Conservation (phyloP, 2,888 invertebrate species). For the Pecten maximus region DNA sequence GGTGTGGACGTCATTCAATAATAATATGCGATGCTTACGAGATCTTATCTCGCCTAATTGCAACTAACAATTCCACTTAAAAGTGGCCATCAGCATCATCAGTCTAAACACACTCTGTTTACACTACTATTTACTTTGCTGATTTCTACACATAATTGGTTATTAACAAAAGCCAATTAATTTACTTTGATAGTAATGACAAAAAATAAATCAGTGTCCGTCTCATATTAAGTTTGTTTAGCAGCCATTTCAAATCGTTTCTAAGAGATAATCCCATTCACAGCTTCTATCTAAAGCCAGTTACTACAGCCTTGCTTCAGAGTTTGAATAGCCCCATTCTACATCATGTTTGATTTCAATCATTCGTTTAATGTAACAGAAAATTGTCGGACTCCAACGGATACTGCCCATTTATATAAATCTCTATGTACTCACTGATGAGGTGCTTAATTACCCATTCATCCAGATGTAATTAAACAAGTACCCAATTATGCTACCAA, state of each 20-base stretch:
- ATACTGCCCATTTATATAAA: background rate
- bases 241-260: background rate
- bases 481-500: background rate
- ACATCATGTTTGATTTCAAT: background rate
- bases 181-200: background rate
- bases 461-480: background rate
- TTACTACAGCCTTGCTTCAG: background rate
- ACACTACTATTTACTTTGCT: background rate
- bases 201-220: background rate
- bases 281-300: background rate
- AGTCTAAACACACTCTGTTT: background rate
- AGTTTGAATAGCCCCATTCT: background rate
- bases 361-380: background rate
- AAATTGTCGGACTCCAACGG: background rate
- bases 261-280: background rate
- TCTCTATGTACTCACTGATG: background rate
- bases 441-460: background rate
- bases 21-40: slow-evolving; percentile 20
- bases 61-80: slow-evolving; percentile 31
- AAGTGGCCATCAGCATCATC: slow-evolving; percentile 7
- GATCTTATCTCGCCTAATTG: slow-evolving; percentile 25
- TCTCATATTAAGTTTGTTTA: slow-evolving; percentile 2
- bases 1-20: slow-evolving; percentile 30
- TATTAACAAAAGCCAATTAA: slow-evolving; percentile 20
- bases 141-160: slow-evolving; percentile 29